phyloP scores from a whole-genome alignment of 2,888 invertebrate species.

The Ecliptopera silaceata region DNA sequence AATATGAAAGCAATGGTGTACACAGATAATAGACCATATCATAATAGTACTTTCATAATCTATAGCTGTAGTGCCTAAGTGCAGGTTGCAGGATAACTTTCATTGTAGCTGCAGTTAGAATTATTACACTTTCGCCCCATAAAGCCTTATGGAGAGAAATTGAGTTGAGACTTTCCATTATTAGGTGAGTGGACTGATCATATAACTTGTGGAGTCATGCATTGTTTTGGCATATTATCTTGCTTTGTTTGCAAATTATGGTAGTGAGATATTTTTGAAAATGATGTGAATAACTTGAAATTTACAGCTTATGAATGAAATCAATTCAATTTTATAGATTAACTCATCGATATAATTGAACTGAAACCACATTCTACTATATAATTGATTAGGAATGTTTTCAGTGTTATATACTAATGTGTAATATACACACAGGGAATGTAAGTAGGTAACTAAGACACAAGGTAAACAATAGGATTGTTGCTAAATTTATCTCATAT shows the following conservation, averaged over 20 bases:
- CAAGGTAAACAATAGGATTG: constrained; percentile 5
- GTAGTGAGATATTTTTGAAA: too few relatives aligned
- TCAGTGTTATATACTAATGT: too few relatives aligned
- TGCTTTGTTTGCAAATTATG: too few relatives aligned
- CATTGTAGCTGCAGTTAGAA: constrained; percentile 33
- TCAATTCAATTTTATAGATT: too few relatives aligned
- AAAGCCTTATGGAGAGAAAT: constrained; percentile 45
- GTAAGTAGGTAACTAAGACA: background rate
- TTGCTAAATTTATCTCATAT: background rate
- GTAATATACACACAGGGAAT: background rate
- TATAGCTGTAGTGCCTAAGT: background rate
- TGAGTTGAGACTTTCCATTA: constrained; percentile 35
- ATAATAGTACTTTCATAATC: background rate
- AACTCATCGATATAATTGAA: too few relatives aligned
- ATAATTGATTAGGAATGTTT: too few relatives aligned
- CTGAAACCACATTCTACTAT: too few relatives aligned
- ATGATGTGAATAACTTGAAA: too few relatives aligned
- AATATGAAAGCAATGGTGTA: too few relatives aligned
- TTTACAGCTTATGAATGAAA: too few relatives aligned
- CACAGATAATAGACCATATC: background rate
- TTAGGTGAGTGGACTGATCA: constrained; percentile 7
- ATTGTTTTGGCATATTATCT: background rate
- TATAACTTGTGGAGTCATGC: constrained; percentile 11
- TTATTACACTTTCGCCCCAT: constrained; percentile 52
- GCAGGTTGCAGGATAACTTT: constrained; percentile 25